Percentiles rank a stretch among this genome's conserved stretches.
Evolutionary conservation across 2,113 vertebrate genomes (phyloP).

Genomic region (Numida meleagris): DNA sequence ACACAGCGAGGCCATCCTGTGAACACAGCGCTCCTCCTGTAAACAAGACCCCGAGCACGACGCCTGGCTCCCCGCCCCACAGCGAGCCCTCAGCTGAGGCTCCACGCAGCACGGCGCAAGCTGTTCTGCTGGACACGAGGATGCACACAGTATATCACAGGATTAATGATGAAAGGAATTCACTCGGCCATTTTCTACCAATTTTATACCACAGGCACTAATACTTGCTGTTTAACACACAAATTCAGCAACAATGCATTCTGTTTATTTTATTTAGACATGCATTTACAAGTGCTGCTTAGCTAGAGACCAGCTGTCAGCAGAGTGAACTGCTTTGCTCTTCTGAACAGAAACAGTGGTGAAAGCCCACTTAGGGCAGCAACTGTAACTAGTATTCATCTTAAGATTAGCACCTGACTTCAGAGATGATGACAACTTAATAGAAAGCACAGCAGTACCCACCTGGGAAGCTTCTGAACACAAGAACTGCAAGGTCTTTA

Average conservation of each 20-base stretch:
- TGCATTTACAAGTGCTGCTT: neutral
- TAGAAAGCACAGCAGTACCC: neutral
- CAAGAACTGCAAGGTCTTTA: neutral
- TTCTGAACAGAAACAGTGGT: neutral
- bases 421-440: neutral
- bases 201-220: neutral
- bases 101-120: neutral
- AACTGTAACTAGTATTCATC: accelerated
- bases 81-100: neutral
- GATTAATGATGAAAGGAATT: neutral
- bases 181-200: neutral
- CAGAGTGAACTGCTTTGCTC: neutral
- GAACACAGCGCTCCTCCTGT: neutral
- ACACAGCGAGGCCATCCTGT: accelerated
- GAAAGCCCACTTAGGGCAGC: neutral
- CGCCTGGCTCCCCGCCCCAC: neutral
- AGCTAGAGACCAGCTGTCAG: neutral
- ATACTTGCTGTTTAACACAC: neutral
- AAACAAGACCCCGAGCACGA: accelerated
- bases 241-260: neutral
- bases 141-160: neutral
- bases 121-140: neutral
- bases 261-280: neutral
- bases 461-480: neutral
- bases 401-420: neutral